A percentile compares a stretch with the other conserved stretches of the same genome.
Conservation (phyloP, 2,113 vertebrate genomes). For the Cebus imitator region DNA sequence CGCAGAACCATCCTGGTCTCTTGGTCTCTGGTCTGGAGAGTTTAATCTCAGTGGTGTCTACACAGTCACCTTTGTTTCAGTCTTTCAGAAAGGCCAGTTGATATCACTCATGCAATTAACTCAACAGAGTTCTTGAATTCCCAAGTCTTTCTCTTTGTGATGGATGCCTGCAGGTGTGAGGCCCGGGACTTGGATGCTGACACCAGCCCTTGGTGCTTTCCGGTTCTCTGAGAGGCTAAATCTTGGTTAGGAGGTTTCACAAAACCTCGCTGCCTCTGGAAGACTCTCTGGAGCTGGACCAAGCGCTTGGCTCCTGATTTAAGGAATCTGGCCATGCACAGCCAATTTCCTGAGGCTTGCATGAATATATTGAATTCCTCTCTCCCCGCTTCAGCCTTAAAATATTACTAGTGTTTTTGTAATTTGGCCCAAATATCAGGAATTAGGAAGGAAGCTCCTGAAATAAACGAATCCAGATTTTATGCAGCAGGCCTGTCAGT, state of each 20-base stretch:
- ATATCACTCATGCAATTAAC: rapidly evolving
- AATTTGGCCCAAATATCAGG: background rate
- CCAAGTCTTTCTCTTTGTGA: rapidly evolving
- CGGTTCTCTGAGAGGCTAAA: background rate
- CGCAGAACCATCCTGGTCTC: rapidly evolving
- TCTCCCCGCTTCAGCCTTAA: background rate
- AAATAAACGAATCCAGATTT: background rate
- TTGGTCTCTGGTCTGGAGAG: background rate
- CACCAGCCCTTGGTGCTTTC: rapidly evolving
- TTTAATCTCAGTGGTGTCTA: rapidly evolving
- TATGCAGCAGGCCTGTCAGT: background rate
- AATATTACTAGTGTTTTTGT: background rate
- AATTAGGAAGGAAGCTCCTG: background rate
- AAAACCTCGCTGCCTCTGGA: rapidly evolving
- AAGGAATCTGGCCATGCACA: rapidly evolving
- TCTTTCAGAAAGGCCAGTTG: no score
- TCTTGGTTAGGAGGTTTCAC: background rate
- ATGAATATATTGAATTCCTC: rapidly evolving
- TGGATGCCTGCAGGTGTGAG: background rate
- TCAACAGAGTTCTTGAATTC: background rate
- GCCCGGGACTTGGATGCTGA: background rate
- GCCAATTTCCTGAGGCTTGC: rapidly evolving
- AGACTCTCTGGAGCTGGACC: background rate
- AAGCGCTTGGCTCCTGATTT: background rate
- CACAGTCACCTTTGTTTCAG: rapidly evolving